phyloP scores from a whole-genome alignment of 2,888 invertebrate species.

The Drosophila macrospina region DNA sequence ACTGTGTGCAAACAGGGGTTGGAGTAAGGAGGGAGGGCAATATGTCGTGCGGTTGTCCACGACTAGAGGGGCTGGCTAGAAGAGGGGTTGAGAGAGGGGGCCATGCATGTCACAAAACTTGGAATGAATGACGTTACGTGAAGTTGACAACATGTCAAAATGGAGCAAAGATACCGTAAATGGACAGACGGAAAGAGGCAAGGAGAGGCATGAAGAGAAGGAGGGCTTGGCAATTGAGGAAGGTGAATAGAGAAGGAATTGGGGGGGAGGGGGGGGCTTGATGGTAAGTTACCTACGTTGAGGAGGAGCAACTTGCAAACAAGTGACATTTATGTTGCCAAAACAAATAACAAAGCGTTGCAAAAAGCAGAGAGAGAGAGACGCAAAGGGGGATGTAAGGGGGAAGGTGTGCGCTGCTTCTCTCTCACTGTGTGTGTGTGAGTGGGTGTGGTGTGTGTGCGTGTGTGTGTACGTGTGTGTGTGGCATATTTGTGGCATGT shows the following conservation, averaged over 20 bases:
- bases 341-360: slow-evolving; percentile 75
- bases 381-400: background rate
- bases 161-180: slow-evolving; percentile 77
- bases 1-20: background rate
- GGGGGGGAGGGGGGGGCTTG: background rate
- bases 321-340: slow-evolving; percentile 80
- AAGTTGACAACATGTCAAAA: slow-evolving; percentile 78
- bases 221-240: background rate
- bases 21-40: background rate
- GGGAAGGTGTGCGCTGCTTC: background rate
- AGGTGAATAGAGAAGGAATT: background rate
- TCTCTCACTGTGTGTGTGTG: background rate
- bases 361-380: slow-evolving; percentile 5
- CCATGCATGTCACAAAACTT: slow-evolving; percentile 72
- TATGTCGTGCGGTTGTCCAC: slow-evolving; percentile 2
- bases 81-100: background rate
- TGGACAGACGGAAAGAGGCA: slow-evolving; percentile 43
- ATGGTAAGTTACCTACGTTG: slow-evolving; percentile 41
- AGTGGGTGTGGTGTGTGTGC: slow-evolving; percentile 15
- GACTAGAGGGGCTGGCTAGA: background rate
- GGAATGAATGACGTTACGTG: slow-evolving; percentile 78
- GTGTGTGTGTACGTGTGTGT: slow-evolving; percentile 6
- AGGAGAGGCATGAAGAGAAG: background rate
- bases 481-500: slow-evolving; percentile 19
- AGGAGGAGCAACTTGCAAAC: slow-evolving; percentile 63